Evolutionary conservation across 2,113 vertebrate species (phyloP).

Genomic region (Phyllostomus discolor): DNA sequence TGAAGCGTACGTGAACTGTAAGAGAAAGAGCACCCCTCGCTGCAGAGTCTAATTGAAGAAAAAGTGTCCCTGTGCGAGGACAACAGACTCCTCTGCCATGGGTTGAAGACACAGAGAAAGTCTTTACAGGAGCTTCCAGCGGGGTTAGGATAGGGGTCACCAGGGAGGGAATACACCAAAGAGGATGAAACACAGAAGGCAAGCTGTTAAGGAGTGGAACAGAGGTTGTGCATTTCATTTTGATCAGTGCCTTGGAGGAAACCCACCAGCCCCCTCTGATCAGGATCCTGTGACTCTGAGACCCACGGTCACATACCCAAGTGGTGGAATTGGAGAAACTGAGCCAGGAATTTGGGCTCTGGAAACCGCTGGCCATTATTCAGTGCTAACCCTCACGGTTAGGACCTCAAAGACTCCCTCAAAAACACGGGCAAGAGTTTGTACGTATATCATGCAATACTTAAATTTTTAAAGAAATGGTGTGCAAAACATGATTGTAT

Average conservation of each 20-base stretch:
- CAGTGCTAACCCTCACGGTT: neutral
- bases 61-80: neutral
- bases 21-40: neutral
- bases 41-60: neutral
- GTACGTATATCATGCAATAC: neutral
- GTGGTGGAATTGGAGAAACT: rapidly evolving
- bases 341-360: neutral
- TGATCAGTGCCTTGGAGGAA: neutral
- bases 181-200: neutral
- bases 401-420: neutral
- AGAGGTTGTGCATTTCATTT: neutral
- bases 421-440: neutral
- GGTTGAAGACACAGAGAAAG: neutral
- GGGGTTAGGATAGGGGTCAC: neutral
- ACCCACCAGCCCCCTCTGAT: neutral
- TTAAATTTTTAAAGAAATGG: neutral
- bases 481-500: neutral
- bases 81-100: neutral
- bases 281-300: neutral
- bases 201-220: neutral
- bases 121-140: neutral
- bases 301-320: rapidly evolving
- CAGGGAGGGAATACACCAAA: neutral
- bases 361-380: neutral
- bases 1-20: rapidly evolving